Base-by-base conservation (phyloP, 2,113 vertebrate species). In the Stercorarius parasiticus region DNA sequence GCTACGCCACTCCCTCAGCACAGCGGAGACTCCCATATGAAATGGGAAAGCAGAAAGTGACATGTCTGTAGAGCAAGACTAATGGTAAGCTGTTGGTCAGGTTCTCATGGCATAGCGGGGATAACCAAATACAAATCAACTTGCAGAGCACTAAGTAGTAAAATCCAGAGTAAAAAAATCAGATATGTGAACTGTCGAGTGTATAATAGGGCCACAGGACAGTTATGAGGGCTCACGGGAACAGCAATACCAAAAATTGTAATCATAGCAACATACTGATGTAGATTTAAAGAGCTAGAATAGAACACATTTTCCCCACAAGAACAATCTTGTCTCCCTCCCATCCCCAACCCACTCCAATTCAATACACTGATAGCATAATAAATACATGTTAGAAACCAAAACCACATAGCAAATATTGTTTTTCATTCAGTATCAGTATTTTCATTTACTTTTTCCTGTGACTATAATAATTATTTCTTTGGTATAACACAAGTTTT, bases 281-380 rank as follows among this genome's bases (percentile, higher is more conserved):
- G 49, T 55, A 70, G 34, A 45, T 52, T 52, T 18, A 22, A 40
- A 83, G 25, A 90, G 11, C 21, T 77, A 83, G 64, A 86, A 65
- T 11, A 49, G 26, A 67, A 49, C 11, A 72, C 1, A 7, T 74
- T 71, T 78, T 59, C 29, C 42, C 29, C 38, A 77, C 32, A 83
- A 71, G 23, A 82, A 55, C 13, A 56, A 77, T 82, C 30, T 65
- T 47, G 21, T 36, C 30, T 81, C 38, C 4, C 17, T 87, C n/a
- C 15, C 1, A 0, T 50, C 19, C 32, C 20, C 2, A 12, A 4
- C 3, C 4, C 11, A 20, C 14, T n/a, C 23, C 53, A 86, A 4
- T 49, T 62, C 45, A 80, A 20, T n/a, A 52, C 20, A 58, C 16
- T 26, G 36, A 73, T 38, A 29, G 11, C 36, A 72, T 56, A 59